Evolutionary conservation across 2,113 vertebrate species (phyloP).

Genomic region (Limanda limanda): DNA sequence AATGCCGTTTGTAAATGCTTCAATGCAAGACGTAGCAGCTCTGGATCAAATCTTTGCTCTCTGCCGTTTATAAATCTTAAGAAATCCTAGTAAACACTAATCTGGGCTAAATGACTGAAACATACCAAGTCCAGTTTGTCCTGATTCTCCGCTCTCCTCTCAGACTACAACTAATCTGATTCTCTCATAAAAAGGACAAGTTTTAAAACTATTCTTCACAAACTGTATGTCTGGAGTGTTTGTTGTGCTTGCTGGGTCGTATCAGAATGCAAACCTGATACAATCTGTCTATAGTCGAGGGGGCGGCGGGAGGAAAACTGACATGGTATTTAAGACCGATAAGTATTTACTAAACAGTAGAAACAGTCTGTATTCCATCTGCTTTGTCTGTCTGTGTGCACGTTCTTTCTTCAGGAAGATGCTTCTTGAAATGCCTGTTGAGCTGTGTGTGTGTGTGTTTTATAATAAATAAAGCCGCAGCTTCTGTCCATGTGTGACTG

Average conservation of each 20-base stretch:
- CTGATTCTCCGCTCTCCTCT: conserved; percentile 7
- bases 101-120: not conserved
- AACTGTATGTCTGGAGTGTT: conserved; percentile 22
- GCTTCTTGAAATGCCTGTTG: conserved; percentile 50
- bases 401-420: conserved; percentile 30
- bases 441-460: conserved; percentile 40
- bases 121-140: conserved; percentile 37
- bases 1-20: conserved; percentile 1
- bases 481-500: conserved; percentile 38
- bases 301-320: conserved; percentile 8
- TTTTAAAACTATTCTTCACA: conserved; percentile 2
- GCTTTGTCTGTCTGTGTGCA: conserved; percentile 35
- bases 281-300: not conserved
- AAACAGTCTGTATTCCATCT: conserved; percentile 53
- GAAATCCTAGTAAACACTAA: not conserved
- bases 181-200: conserved; percentile 23
- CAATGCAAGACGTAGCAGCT: not conserved
- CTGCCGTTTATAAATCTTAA: conserved; percentile 2
- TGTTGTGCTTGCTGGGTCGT: conserved; percentile 58
- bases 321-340: conserved; percentile 52
- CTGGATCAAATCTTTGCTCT: not conserved
- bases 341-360: conserved; percentile 55
- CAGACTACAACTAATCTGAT: conserved; percentile 15
- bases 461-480: conserved; percentile 40
- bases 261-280: not conserved